Evolutionary conservation across 1,140 invertebrate species (phyloP), one percentile per base, ranked within the genome.

Genomic region (Oncopodura yosiiana): DNA sequence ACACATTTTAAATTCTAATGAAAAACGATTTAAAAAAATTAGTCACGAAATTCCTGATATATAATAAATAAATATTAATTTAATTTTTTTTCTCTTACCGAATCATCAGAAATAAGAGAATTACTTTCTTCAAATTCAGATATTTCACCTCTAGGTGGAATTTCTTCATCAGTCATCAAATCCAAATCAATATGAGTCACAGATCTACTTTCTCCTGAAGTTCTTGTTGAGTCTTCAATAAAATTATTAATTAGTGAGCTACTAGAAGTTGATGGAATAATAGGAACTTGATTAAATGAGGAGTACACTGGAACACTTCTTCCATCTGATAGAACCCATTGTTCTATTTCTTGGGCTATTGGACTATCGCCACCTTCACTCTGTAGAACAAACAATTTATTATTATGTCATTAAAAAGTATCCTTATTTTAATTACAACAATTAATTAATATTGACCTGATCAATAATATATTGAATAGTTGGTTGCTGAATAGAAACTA

Each of bases 91-190:
- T 8, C 4, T 19, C 46, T 21, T 56, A 53, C 52, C 30, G 42
- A 49, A 19, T 60, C 58, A 30, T 60, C 49, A 2, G 56, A 58
- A 9, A 53, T n/a, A 38, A 55, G 37, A 14, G 58, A 60, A 30
- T 61, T 61, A 38, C 59, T 61, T 48, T 61, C 59, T 53, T 61
- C 59, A 41, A 44, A 61, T 19, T 61, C 59, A 3, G 54, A 56
- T 18, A 61, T 61, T 38, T 61, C 59, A 18, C 59, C 86, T 58
- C 82, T 76, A 0, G 86, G 79, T 29, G 86, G 85, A 84, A 88
- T 87, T 46, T 79, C 79, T 68, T 88, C 86, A 66, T 88, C 84
- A 0, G 85, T 80, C 59, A 83, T 78, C 62, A 89, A 87, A 65
- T 87, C 81, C 19, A 55, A 24, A 39, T 42, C 45, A 27, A n/a